These are phyloP conservation scores for Caenorhabditis afra DNA, from an alignment of 2,888 invertebrate species.

Conservation along the genomic window DNA sequence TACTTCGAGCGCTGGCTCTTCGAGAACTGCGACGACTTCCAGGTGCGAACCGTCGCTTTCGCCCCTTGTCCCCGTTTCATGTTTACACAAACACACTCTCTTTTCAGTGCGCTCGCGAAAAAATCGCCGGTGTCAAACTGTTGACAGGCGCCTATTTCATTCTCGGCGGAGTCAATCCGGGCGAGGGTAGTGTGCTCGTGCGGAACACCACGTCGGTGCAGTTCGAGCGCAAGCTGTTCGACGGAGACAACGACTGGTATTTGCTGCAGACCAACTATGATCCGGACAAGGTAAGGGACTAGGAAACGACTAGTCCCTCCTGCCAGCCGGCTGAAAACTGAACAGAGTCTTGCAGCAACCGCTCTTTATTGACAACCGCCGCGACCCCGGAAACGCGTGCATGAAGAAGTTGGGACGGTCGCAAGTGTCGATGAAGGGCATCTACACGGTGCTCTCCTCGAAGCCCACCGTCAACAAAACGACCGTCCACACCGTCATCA, in stretches of 20 bases:
- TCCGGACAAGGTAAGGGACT: conserved; percentile 62
- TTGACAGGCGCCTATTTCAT: conserved; percentile 72
- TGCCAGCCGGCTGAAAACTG: neutral
- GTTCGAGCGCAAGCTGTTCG: conserved; percentile 65
- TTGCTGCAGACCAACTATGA: conserved; percentile 75
- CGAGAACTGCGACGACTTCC: conserved; percentile 63
- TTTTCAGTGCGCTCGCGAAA: conserved; percentile 68
- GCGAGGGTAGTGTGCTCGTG: conserved; percentile 70
- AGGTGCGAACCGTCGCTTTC: conserved; percentile 48
- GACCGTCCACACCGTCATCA: conserved; percentile 70
- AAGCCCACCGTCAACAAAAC: conserved; percentile 72
- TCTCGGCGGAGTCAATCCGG: conserved; percentile 48
- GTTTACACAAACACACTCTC: neutral
- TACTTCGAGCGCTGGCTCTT: conserved; percentile 72
- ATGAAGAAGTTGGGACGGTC: conserved; percentile 81
- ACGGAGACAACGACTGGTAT: conserved; percentile 70
- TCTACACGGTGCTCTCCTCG: conserved; percentile 81
- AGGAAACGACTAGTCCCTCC: neutral
- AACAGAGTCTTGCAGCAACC: conserved; percentile 52
- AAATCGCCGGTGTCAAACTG: conserved; percentile 61
- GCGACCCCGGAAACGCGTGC: conserved; percentile 83
- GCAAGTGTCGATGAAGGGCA: conserved; percentile 77
- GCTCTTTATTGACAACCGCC: conserved; percentile 83
- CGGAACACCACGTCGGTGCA: conserved; percentile 69
- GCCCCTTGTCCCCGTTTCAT: neutral